Conservation (phyloP, 2,888 invertebrate species). For the Ophion ellenae region DNA sequence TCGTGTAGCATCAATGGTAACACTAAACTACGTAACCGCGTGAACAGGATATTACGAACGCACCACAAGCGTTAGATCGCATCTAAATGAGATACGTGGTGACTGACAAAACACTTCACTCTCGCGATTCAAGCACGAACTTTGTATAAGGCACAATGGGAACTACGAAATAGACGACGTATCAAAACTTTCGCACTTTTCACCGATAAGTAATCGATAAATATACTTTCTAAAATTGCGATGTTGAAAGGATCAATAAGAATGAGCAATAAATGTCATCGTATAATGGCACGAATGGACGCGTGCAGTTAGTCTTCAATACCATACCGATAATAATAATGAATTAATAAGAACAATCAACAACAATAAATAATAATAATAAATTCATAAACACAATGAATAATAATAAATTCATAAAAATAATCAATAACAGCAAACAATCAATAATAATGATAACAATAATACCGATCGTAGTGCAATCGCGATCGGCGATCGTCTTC, state of each 20-base stretch:
- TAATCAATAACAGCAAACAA: not conserved
- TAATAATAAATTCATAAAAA: too few relatives aligned
- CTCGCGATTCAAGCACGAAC: constrained; percentile 12
- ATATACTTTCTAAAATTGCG: not conserved
- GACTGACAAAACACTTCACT: constrained; percentile 57
- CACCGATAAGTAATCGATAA: not conserved
- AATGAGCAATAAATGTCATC: not conserved
- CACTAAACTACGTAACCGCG: constrained; percentile 58
- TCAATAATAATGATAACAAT: not conserved
- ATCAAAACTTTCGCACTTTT: not conserved
- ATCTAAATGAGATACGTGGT: constrained; percentile 66
- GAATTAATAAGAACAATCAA: not conserved
- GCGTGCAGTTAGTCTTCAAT: not conserved
- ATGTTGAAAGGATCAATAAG: not conserved
- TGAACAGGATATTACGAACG: constrained; percentile 64
- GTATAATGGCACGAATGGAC: not conserved
- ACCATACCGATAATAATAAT: not conserved
- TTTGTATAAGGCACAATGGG: constrained; percentile 6
- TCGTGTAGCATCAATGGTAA: constrained; percentile 61
- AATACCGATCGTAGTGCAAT: not conserved
- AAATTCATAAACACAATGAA: too few relatives aligned
- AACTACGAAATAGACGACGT: constrained; percentile 9
- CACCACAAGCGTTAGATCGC: constrained; percentile 54
- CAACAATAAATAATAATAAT: too few relatives aligned
- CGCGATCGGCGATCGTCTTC: not conserved